phyloP scores from a whole-genome alignment of 1,140 invertebrate species.

The Bombyx mori region ASM3026992v2 NC_085122.1:1057001-1057500 shows the following conservation, averaged over 20 bases:
- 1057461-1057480: constrained; percentile 37
- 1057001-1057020: constrained; percentile 70
- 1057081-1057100: constrained; percentile 69
- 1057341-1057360: constrained; percentile 66
- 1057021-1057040: constrained; percentile 70
- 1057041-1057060: constrained; percentile 65
- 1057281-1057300: constrained; percentile 30
- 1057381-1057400: constrained; percentile 46
- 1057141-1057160: constrained; percentile 52
- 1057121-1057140: constrained; percentile 35
- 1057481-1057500: constrained; percentile 35
- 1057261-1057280: constrained; percentile 24
- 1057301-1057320: constrained; percentile 56
- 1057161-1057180: constrained; percentile 65
- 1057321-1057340: constrained; percentile 67
- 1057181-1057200: constrained; percentile 74
- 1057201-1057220: constrained; percentile 54
- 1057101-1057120: constrained; percentile 67
- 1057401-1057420: constrained; percentile 59
- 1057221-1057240: constrained; percentile 40
- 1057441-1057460: constrained; percentile 58
- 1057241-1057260: constrained; percentile 33
- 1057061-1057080: constrained; percentile 66
- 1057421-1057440: constrained; percentile 58
- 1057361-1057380: constrained; percentile 62